Evolutionary conservation across 2,797 vertebrate genomes (phyloP).

Genomic region (Halcyon badia): DNA sequence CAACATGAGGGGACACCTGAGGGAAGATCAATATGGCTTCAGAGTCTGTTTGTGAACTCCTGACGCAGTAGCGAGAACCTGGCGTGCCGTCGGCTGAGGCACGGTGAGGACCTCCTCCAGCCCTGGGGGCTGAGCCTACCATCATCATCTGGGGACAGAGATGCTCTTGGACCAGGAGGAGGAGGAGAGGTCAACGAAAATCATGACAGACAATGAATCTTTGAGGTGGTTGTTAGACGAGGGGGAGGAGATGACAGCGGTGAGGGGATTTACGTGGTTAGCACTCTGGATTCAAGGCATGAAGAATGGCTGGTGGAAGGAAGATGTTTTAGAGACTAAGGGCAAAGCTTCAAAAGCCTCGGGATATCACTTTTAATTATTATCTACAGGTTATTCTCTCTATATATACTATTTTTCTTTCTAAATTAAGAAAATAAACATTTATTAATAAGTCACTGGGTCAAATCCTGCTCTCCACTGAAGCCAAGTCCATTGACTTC

Average conservation of each 20-base stretch:
- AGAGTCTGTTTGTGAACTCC: constrained; percentile 46
- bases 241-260: background rate
- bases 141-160: background rate
- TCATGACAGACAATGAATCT: background rate
- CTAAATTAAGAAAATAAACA: constrained; percentile 77
- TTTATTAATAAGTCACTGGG: constrained; percentile 71
- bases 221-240: background rate
- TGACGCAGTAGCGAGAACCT: background rate
- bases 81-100: background rate
- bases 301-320: constrained; percentile 35
- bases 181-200: background rate
- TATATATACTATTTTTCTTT: constrained; percentile 62
- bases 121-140: background rate
- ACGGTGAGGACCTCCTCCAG: background rate
- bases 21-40: constrained; percentile 57
- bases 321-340: background rate
- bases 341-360: constrained; percentile 45
- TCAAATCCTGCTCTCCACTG: constrained; percentile 42
- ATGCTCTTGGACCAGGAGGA: background rate
- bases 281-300: constrained; percentile 53
- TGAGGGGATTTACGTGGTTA: background rate
- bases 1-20: constrained; percentile 48
- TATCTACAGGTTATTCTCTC: constrained; percentile 63
- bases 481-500: constrained; percentile 35
- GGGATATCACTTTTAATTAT: constrained; percentile 30